Evolutionary conservation across 2,888 invertebrate genomes (phyloP).

Genomic region (Drosophila parthenogenetica): DNA sequence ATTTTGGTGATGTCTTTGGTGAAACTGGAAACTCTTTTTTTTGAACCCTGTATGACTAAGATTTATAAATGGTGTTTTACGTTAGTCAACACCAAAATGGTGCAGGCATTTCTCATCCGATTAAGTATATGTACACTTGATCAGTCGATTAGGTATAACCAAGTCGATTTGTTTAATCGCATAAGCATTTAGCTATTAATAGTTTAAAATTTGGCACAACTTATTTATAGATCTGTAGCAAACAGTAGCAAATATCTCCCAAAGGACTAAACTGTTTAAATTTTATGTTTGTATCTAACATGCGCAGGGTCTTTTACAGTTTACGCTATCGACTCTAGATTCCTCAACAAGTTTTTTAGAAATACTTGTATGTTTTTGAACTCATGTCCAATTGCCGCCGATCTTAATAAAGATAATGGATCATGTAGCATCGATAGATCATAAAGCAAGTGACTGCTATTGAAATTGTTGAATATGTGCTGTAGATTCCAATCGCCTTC

Average conservation of each 20-base stretch:
- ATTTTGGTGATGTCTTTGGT: constrained; percentile 24
- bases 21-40: constrained; percentile 39
- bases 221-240: too few relatives aligned
- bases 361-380: neutral
- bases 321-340: too few relatives aligned
- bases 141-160: neutral
- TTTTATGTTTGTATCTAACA: too few relatives aligned
- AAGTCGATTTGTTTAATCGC: too few relatives aligned
- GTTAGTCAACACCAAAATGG: neutral
- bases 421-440: constrained; percentile 11
- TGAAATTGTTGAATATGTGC: constrained; percentile 12
- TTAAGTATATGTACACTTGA: neutral
- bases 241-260: too few relatives aligned
- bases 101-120: neutral
- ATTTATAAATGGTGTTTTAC: neutral
- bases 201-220: too few relatives aligned
- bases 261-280: too few relatives aligned
- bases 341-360: neutral
- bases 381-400: constrained; percentile 5
- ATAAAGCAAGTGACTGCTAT: constrained; percentile 6
- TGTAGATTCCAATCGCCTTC: neutral
- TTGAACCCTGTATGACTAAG: constrained; percentile 19
- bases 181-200: too few relatives aligned
- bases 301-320: constrained; percentile 14
- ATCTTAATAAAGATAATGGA: constrained; percentile 11